phyloP scores from a whole-genome alignment of 37 sponge, comb jelly and placozoan species.

The Ephydatia muelleri region DNA sequence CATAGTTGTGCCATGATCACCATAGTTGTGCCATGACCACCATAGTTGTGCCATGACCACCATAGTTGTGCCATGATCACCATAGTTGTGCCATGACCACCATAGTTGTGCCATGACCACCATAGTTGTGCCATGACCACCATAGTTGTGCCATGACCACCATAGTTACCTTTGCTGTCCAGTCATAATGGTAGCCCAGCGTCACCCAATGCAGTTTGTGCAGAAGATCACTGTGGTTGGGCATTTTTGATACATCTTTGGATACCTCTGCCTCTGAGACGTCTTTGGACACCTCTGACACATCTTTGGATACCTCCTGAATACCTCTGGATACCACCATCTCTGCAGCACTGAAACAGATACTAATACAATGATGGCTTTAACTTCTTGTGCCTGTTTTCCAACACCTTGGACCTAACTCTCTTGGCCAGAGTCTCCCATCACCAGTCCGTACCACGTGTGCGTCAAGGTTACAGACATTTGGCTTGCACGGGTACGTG shows the following conservation, averaged over 20 bases:
- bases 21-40: too few relatives aligned
- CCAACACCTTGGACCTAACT: neutral
- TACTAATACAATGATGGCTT: neutral
- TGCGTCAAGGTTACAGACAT: conserved; percentile 86
- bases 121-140: too few relatives aligned
- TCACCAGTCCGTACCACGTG: conserved; percentile 52
- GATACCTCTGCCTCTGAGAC: neutral
- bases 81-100: too few relatives aligned
- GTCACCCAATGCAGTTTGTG: conserved; percentile 89
- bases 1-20: neutral
- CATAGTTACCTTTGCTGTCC: conserved; percentile 80
- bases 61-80: neutral
- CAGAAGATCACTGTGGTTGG: conserved; percentile 3
- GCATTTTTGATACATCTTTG: neutral
- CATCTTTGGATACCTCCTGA: neutral
- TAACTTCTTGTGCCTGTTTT: neutral
- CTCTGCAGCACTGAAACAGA: neutral
- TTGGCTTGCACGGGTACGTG: conserved; percentile 79
- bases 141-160: neutral
- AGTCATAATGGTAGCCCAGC: conserved; percentile 94
- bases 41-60: too few relatives aligned
- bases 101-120: too few relatives aligned
- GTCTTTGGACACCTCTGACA: conserved; percentile 5
- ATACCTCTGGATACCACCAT: neutral
- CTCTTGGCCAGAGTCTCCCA: conserved; percentile 62